Evolutionary conservation across 1,140 invertebrate species (phyloP), one percentile per base, ranked within the genome.

Genomic region (Aporrectodea caliginosa): DNA sequence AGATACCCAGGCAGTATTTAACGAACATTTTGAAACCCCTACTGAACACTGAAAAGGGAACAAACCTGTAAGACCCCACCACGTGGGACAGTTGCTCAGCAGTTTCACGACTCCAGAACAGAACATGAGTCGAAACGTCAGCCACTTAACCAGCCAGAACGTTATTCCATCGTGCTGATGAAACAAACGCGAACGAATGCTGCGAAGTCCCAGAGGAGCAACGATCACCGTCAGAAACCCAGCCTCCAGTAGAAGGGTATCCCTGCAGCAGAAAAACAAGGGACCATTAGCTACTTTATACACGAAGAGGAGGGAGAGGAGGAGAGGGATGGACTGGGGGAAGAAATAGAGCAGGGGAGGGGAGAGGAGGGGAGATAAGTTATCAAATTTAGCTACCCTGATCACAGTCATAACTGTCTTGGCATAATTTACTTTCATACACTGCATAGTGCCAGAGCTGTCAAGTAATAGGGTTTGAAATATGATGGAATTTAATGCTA

Each of bases 1-100:
- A n/a, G n/a, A n/a, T n/a, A n/a, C n/a, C n/a, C n/a, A n/a, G n/a
- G n/a, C n/a, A n/a, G n/a, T n/a, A n/a, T n/a, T n/a, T n/a, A n/a
- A n/a, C n/a, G n/a, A n/a, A n/a, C n/a, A n/a, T n/a, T n/a, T n/a
- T n/a, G n/a, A n/a, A n/a, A n/a, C n/a, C n/a, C n/a, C n/a, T n/a
- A n/a, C n/a, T n/a, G 30, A 80, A 70, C 31, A 32, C 22, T 77
- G 30, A 77, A 43, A 58, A 34, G n/a, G 43, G 29, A 35, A 79
- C 80, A 84, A 90, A 94, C 93, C 93, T 86, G 92, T 91, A 16
- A 95, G 90, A 82, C 90, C 91, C 94, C 94, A 95, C 93, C 93
- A 95, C 16, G 92, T 90, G 22, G 93, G 93, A 86, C 93, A 94
- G 14, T 91, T 90, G 85, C 91, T 93, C n/a, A 90, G 91, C 32